Evolutionary conservation across 64 coral and sea anemone species (phyloP), one percentile per base, ranked within the genome.

Genomic region (Stylophora pistillata): DNA sequence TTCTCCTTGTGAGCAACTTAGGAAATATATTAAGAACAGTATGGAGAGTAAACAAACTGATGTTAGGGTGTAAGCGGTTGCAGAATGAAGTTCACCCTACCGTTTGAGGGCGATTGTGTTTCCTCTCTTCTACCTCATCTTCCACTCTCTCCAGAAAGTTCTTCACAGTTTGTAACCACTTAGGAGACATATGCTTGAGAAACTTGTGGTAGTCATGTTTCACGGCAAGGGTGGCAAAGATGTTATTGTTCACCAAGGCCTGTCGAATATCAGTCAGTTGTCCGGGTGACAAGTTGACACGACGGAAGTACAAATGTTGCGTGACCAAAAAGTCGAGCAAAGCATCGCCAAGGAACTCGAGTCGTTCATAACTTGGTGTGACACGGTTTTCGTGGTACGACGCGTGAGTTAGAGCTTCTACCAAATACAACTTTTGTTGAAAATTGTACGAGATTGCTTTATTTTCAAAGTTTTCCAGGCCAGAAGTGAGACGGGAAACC

Each of bases 221-320:
- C 16, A 99, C 93, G 18, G 97, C 93, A 64, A 99, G 93, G 20
- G 79, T 79, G 27, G 97, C 97, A 37, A 99, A 99, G 63, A 95
- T 99, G 72, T 99, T 99, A 69, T 99, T 99, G 68, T 99, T 99
- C 6, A 99, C 97, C 34, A 99, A 81, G 6, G 97, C 97, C 47
- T 95, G 93, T 60, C 97, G 93, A 23, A 99, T 73, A 17, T 99
- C 97, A 15, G 97, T 99, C 70, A 99, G 65, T 55, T 95, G 60
- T n/a, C 97, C 97, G 1, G 97, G 97, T 4, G 76, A 86, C n/a
- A 99, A 91, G 27, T 73, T 84, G 13, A 27, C 75, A 13, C 93
- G 64, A 31, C 74, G 59, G 55, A 89, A 95, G 30, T 99, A 99
- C 62, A 99, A 34, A 21, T 92, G 89, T 78, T 99, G 93, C 13